These are phyloP conservation scores for Naja naja DNA, from an alignment of 2,113 vertebrate genomes.

Conservation along the genomic window DNA sequence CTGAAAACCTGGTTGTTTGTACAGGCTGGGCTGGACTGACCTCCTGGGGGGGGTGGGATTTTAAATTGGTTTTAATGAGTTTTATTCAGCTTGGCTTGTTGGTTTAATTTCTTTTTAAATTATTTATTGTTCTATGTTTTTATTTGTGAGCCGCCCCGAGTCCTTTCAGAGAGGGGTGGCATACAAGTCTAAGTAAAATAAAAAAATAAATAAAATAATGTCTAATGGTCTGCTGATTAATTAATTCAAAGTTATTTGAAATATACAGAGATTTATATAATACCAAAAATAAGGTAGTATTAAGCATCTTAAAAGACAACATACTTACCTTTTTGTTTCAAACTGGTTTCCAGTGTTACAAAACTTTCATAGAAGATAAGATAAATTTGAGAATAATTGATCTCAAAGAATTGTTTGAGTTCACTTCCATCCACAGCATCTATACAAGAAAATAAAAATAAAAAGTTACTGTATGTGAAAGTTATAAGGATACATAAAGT, in stretches of 20 bases:
- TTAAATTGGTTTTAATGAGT: too few relatives aligned
- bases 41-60: too few relatives aligned
- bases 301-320: neutral
- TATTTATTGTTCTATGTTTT: too few relatives aligned
- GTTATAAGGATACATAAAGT: neutral
- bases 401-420: slow-evolving; percentile 95
- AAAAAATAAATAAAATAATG: too few relatives aligned
- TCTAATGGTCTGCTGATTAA: neutral
- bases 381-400: slow-evolving; percentile 97
- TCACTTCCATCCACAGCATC: slow-evolving; percentile 92
- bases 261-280: neutral
- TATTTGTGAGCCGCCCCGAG: too few relatives aligned
- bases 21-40: too few relatives aligned
- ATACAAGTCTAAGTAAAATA: too few relatives aligned
- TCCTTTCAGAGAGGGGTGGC: too few relatives aligned
- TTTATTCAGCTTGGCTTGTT: too few relatives aligned
- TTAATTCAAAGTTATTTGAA: neutral
- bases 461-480: neutral
- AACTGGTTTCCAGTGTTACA: slow-evolving; percentile 96
- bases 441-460: slow-evolving; percentile 60
- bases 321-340: slow-evolving; percentile 96
- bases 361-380: slow-evolving; percentile 99
- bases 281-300: neutral
- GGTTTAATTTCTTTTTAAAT: too few relatives aligned
- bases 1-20: too few relatives aligned